phyloP scores from a whole-genome alignment of 2,888 invertebrate genomes.

The Drosophila aldrichi region DNA sequence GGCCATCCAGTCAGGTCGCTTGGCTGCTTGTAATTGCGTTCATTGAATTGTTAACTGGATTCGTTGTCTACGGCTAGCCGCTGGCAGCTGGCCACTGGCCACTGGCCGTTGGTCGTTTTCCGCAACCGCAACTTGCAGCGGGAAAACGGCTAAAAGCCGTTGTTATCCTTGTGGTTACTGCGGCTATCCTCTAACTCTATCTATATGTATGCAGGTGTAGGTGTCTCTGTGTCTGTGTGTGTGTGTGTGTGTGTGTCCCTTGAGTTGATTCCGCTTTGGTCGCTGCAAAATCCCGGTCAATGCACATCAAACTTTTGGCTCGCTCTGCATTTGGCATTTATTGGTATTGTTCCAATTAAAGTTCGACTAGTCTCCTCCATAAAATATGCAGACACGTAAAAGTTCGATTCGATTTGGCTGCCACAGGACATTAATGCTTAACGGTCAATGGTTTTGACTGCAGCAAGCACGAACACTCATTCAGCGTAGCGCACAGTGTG shows the following conservation, averaged over 20 bases:
- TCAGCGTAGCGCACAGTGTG: slow-evolving; percentile 29
- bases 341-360: slow-evolving; percentile 82
- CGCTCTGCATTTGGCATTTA: slow-evolving; percentile 72
- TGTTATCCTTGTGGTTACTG: slow-evolving; percentile 69
- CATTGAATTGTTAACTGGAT: slow-evolving; percentile 80
- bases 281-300: slow-evolving; percentile 64
- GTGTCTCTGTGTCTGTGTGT: neutral
- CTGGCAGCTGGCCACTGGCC: too few relatives aligned
- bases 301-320: slow-evolving; percentile 79
- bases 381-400: slow-evolving; percentile 75
- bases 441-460: slow-evolving; percentile 72
- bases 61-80: slow-evolving; percentile 60
- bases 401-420: slow-evolving; percentile 54
- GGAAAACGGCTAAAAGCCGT: slow-evolving; percentile 72
- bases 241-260: slow-evolving; percentile 18
- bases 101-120: slow-evolving; percentile 32
- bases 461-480: slow-evolving; percentile 30
- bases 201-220: too few relatives aligned
- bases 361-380: slow-evolving; percentile 71
- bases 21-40: slow-evolving; percentile 75
- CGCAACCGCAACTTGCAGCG: slow-evolving; percentile 70
- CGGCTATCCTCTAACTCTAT: slow-evolving; percentile 15
- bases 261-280: slow-evolving; percentile 64
- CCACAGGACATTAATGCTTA: slow-evolving; percentile 77
- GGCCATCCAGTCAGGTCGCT: slow-evolving; percentile 45